Conservation (phyloP, 92 coral and sea anemone species). For the Actinostola sp. region DNA sequence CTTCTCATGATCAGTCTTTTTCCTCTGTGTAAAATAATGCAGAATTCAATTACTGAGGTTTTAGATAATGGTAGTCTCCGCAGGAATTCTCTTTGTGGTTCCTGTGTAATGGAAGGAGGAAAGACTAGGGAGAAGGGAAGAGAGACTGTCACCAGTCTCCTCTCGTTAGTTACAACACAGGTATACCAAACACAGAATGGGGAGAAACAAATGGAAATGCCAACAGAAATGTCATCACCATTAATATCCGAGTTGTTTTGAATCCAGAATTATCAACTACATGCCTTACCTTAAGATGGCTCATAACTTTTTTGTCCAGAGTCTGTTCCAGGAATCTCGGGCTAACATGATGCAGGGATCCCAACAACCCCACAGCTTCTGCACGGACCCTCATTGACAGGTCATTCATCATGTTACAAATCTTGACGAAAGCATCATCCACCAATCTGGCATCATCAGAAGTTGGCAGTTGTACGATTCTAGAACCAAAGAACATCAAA, state of each 20-base stretch:
- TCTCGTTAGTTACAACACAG: too few species aligned
- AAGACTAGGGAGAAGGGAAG: too few species aligned
- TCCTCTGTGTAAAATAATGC: constrained; percentile 43
- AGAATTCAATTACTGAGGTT: too few species aligned
- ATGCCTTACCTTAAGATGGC: constrained; percentile 82
- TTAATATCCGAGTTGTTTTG: too few species aligned
- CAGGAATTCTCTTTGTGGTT: too few species aligned
- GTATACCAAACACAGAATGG: too few species aligned
- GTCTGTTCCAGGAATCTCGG: constrained; percentile 91
- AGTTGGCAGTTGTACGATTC: constrained; percentile 69
- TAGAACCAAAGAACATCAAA: constrained; percentile 15
- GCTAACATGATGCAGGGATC: constrained; percentile 96
- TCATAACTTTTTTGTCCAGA: constrained; percentile 94
- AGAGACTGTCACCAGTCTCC: too few species aligned
- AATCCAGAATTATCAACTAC: too few species aligned
- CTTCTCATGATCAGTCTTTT: constrained; percentile 96
- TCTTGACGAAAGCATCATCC: constrained; percentile 95
- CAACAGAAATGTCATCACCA: too few species aligned
- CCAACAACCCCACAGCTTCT: constrained; percentile 88
- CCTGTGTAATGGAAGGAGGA: too few species aligned
- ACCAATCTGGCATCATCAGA: constrained; percentile 85
- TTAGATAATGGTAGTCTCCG: too few species aligned
- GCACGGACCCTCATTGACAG: constrained; percentile 94
- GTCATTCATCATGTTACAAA: constrained; percentile 98
- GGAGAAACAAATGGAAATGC: too few species aligned